Evolutionary conservation across 2,113 vertebrate genomes (phyloP), one percentile per base, ranked within the genome.

Genomic region (Myiagra hebetior): DNA sequence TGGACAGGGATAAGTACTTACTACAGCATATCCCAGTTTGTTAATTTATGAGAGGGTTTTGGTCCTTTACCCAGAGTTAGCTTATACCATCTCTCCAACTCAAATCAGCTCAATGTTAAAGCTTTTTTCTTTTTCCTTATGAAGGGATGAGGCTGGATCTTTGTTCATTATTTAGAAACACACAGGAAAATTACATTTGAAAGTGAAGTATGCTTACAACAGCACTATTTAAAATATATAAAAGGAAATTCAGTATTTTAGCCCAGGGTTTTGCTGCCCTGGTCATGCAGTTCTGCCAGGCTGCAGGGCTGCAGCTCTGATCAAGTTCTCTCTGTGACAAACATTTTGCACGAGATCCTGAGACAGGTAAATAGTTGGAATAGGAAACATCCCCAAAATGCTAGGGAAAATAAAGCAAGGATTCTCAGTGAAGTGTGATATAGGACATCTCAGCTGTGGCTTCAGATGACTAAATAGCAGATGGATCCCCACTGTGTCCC

Each of bases 1-100:
- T 70, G 47, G 92, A 82, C 47, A 96, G 70, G 77, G 31, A 87
- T 93, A 94, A 93, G 50, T 81, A 75, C 30, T 86, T 82, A 69
- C 14, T 67, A 6, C 42, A 83, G 21, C 80, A 24, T 7, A 57
- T 28, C 77, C 59, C 53, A 46, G 49, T 78, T 91, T 50, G 12
- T 52, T 72, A 50, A 87, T 77, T 78, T 68, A 77, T 59, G 60
- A 69, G 22, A 8, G 7, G 4, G 5, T 70, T 78, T 79, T 73
- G 13, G 22, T 39, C 22, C 41, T 70, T n/a, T 63, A 2, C 65
- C 17, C 22, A 62, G 46, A 75, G 21, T 19, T 30, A 67, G 13
- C 13, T 87, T 59, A 27, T 8, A 28, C 12, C 27, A 63, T 6
- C 6, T 70, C 67, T 77, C 11, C 16, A 78, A 3, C 26, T 49